These are phyloP conservation scores for Hydriomena furcata DNA, from an alignment of 2,888 invertebrate species.

Conservation along the genomic window DNA sequence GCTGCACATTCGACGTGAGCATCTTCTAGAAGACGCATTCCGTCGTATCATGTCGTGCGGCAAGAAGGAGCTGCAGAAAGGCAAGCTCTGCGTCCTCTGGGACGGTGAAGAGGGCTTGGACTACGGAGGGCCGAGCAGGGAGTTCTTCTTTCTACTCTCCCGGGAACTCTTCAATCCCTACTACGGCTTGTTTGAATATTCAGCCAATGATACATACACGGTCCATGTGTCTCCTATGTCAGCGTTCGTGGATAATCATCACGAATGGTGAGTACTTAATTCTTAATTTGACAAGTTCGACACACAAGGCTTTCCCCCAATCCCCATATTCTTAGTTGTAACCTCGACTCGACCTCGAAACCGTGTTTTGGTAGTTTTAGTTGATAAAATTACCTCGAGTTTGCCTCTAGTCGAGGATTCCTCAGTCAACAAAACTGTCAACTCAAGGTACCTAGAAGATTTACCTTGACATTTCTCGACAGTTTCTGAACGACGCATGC, in stretches of 20 bases:
- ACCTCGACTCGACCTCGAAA: too few species aligned
- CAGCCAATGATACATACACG: conserved; percentile 98
- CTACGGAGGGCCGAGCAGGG: conserved; percentile 98
- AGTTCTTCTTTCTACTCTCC: conserved; percentile 99
- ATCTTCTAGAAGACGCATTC: conserved; percentile 97
- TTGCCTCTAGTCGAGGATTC: too few species aligned
- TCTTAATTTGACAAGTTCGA: too few species aligned
- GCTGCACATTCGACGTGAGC: conserved; percentile 95
- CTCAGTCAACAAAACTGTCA: too few species aligned
- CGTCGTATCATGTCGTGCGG: conserved; percentile 98
- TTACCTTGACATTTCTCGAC: too few species aligned
- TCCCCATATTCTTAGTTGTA: too few species aligned
- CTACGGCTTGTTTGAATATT: conserved; percentile 98
- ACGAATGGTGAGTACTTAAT: conserved; percentile 92
- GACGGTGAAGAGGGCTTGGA: conserved; percentile 98
- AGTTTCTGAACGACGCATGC: too few species aligned
- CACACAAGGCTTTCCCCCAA: too few species aligned
- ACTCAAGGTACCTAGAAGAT: too few species aligned
- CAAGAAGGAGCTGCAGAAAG: conserved; percentile 97
- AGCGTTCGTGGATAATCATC: conserved; percentile 97
- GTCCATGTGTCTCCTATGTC: conserved; percentile 98
- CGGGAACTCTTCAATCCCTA: conserved; percentile 99
- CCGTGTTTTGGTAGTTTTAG: too few species aligned
- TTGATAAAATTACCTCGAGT: too few species aligned
- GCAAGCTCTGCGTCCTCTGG: conserved; percentile 96